Conservation (phyloP, 2,888 invertebrate species). For the Blera fallax region DNA sequence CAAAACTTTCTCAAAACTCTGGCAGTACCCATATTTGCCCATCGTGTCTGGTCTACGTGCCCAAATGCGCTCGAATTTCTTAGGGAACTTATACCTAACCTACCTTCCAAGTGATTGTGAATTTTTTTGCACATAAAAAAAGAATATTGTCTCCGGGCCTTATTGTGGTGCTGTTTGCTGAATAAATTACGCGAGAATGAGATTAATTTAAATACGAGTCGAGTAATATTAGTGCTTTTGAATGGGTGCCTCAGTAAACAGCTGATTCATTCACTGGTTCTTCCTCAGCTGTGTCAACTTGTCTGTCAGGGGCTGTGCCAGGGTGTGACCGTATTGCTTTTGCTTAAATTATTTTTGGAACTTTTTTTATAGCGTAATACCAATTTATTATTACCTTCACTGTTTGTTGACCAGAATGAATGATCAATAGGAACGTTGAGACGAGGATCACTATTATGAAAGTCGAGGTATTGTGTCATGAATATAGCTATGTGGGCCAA, state of each 20-base stretch:
- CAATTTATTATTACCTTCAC: background rate
- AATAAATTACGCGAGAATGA: constrained; percentile 45
- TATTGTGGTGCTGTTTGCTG: constrained; percentile 16
- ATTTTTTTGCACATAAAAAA: constrained; percentile 18
- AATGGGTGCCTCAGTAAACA: constrained; percentile 26
- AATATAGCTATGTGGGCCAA: background rate
- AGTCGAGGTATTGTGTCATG: background rate
- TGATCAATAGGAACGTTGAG: background rate
- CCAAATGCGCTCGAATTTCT: constrained; percentile 49
- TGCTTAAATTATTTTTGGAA: background rate
- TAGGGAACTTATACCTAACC: too few relatives aligned
- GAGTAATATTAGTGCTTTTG: constrained; percentile 3
- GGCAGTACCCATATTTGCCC: constrained; percentile 17
- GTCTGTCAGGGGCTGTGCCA: background rate
- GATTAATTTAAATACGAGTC: constrained; percentile 12
- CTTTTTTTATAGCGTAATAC: background rate
- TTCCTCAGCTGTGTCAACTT: constrained; percentile 28
- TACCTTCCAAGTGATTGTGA: background rate
- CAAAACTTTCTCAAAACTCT: constrained; percentile 58
- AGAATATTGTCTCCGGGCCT: constrained; percentile 5
- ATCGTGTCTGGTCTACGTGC: constrained; percentile 36
- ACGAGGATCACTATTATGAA: background rate
- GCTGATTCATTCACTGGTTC: constrained; percentile 43
- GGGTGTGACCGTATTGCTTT: constrained; percentile 7
- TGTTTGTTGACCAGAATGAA: background rate